Percentiles rank a stretch among this genome's conserved stretches.
Evolutionary conservation across 2,797 vertebrate species (phyloP).

Genomic region (Falco novaeseelandiae): DNA sequence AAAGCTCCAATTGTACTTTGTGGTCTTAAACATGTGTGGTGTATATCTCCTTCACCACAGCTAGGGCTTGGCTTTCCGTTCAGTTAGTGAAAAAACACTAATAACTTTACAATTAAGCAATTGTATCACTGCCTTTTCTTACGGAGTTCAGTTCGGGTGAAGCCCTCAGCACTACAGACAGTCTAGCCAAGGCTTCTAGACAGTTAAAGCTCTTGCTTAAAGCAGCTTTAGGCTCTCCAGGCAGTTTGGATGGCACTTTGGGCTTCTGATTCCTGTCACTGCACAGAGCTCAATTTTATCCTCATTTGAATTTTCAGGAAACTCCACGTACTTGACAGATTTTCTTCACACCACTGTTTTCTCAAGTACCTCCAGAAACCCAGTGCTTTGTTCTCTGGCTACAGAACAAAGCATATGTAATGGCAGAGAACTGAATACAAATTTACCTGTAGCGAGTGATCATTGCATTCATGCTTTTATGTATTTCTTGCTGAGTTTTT

Average conservation of each 20-base stretch:
- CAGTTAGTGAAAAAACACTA: neutral
- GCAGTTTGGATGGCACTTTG: neutral
- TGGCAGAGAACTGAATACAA: neutral
- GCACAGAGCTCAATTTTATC: neutral
- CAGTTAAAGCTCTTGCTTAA: neutral
- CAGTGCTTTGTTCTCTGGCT: neutral
- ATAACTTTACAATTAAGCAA: neutral
- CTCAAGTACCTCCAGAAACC: neutral
- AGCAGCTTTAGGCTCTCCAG: neutral
- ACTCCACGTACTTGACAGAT: neutral
- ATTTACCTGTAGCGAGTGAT: too few species aligned
- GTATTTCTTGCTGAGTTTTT: neutral
- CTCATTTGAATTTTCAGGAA: neutral
- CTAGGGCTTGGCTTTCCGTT: neutral
- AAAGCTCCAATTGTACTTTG: neutral
- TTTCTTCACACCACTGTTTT: neutral
- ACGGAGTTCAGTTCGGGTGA: rapidly evolving
- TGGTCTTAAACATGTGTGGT: neutral
- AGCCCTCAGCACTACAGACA: neutral
- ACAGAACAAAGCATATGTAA: neutral
- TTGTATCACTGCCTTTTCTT: neutral
- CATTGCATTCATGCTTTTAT: neutral
- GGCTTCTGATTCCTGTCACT: neutral
- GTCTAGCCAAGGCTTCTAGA: neutral
- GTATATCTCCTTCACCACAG: neutral